Conservation (phyloP, 2,888 invertebrate genomes). For the Boloria selene region DNA sequence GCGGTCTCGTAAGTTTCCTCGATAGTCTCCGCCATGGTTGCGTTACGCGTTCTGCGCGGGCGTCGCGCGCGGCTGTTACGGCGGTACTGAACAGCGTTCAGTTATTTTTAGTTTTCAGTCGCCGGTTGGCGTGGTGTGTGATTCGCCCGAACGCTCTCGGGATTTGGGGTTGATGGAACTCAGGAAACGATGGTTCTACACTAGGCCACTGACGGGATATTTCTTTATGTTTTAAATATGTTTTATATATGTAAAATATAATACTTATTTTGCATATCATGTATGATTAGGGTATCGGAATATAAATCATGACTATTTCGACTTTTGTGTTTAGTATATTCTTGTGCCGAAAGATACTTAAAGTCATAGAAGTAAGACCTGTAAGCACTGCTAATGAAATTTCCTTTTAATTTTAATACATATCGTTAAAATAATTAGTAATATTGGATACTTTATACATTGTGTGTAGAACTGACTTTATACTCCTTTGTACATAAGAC, state of each 20-base stretch:
- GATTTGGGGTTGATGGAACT: conserved; percentile 50
- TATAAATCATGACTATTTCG: no score
- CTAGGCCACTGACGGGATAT: conserved; percentile 19
- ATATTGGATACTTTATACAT: not conserved
- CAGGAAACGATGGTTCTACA: conserved; percentile 35
- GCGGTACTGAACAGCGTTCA: conserved; percentile 73
- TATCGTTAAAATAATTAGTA: no score
- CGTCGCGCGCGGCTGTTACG: conserved; percentile 76
- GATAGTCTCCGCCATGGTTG: conserved; percentile 86
- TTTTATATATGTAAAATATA: not conserved
- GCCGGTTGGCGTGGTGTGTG: conserved; percentile 57
- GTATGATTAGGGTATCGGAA: not conserved
- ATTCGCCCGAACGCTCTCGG: conserved; percentile 47
- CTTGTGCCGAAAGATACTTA: no score
- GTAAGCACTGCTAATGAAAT: no score
- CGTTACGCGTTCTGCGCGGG: conserved; percentile 74
- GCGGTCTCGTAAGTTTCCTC: conserved; percentile 87
- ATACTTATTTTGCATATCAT: not conserved
- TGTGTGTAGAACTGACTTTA: not conserved
- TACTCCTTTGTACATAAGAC: not conserved
- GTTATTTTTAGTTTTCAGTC: conserved; percentile 81
- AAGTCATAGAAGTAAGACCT: no score
- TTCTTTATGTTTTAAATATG: conserved; percentile 2
- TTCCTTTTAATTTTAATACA: no score
- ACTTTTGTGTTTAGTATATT: no score